Percentiles rank a stretch among this genome's conserved stretches.
These are phyloP conservation scores for Planococcus citri DNA, from an alignment of 1,140 invertebrate species.

Conservation along the genomic window DNA sequence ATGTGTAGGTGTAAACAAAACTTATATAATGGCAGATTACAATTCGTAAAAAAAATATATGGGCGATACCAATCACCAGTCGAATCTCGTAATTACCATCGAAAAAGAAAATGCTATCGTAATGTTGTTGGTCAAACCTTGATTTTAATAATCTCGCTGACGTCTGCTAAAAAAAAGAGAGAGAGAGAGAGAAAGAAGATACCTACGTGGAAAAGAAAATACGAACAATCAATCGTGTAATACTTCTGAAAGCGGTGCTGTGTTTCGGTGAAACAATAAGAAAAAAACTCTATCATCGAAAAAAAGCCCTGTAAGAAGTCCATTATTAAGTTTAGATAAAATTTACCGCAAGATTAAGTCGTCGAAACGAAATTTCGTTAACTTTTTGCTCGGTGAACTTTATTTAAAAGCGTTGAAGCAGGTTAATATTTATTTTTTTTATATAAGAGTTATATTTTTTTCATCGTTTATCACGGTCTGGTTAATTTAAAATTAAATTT, in stretches of 20 bases:
- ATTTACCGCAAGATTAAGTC: conserved; percentile 3
- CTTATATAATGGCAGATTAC: no score
- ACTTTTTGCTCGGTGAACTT: neutral
- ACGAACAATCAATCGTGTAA: neutral
- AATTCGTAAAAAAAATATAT: no score
- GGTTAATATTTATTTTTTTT: conserved; percentile 1
- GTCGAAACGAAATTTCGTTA: conserved; percentile 2
- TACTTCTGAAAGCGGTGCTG: neutral
- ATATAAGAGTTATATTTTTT: neutral
- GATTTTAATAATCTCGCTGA: neutral
- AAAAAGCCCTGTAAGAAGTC: neutral
- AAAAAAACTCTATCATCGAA: conserved; percentile 4
- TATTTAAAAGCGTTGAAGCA: conserved; percentile 3
- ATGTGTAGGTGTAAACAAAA: no score
- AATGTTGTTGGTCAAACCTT: neutral
- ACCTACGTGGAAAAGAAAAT: neutral
- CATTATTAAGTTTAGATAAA: conserved; percentile 8
- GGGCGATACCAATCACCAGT: no score
- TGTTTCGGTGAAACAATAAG: neutral
- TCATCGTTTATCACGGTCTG: neutral
- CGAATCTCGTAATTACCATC: no score
- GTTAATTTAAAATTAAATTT: neutral
- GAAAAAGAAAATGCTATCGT: no score
- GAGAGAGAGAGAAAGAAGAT: no score
- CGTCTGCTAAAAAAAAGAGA: neutral